Base-by-base conservation (phyloP, 92 coral and sea anemone species). In the Blastomussa wellsi region DNA sequence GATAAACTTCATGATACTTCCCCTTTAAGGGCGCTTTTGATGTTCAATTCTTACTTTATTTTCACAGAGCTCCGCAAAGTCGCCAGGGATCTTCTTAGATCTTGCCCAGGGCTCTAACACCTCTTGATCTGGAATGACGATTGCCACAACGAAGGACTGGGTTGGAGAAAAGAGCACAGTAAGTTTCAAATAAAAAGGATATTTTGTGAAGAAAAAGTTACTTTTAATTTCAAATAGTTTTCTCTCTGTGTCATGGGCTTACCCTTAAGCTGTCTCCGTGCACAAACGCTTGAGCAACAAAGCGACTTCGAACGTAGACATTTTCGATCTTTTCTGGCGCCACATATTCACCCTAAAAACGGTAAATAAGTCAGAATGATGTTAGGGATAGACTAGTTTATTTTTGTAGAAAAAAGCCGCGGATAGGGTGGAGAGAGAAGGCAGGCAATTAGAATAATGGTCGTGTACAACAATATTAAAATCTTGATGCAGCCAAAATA, bases 321-420 rank as follows among this genome's bases (percentile, higher is more conserved):
- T 90, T 90, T 84, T 95, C 95, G 42, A 95, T 88, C 76, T 94
- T 95, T 47, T 91, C 98, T 33, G 98, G 98, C 19, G 98, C 95
- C 32, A 95, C 82, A 79, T 95, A 95, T 79, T 94, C 98, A 42
- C 98, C 98, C 98, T 95, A 48, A 53, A 60, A 22, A 62, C 28
- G 31, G 28, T n/a, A 19, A 44, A 59, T 16, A 85, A n/a, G 20
- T 33, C 15, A 17, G 39, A 33, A 17, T 17, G 17, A 68, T 20
- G 38, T 15, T 15, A 62, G 68, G 32, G 31, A 62, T 5, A 14
- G 35, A 24, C 26, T 62, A n/a, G 24, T 62, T 62, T 31, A 3
- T 44, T 44, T 44, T 44, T 44, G 49, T 6, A 3, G 66, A 17
- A 59, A n/a, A n/a, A n/a, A n/a, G n/a, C n/a, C n/a, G n/a, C n/a